Evolutionary conservation across 2,797 vertebrate species (phyloP).

Genomic region (Petrocephalus sullivani): DNA sequence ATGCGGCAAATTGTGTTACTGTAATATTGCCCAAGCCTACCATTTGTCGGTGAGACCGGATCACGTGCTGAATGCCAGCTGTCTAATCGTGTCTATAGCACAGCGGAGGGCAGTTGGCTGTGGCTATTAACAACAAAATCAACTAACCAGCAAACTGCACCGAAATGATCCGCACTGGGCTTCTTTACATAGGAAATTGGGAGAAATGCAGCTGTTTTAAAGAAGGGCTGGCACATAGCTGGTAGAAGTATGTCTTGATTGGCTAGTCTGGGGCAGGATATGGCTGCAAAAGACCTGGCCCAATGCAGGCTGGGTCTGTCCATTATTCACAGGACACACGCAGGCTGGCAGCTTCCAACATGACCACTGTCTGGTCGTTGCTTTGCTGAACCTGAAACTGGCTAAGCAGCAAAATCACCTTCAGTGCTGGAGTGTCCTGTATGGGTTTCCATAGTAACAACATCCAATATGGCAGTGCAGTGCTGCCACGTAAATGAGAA

Average conservation of each 20-base stretch:
- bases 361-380: background rate
- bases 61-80: background rate
- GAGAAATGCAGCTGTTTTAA: background rate
- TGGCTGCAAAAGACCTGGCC: background rate
- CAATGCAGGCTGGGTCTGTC: background rate
- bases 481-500: background rate
- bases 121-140: background rate
- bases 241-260: background rate
- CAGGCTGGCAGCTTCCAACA: background rate
- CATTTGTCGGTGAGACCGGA: background rate
- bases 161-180: background rate
- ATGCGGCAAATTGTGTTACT: background rate
- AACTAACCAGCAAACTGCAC: background rate
- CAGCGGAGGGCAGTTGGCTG: background rate
- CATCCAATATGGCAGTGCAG: background rate
- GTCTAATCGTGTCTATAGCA: background rate
- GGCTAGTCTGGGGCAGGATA: background rate
- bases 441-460: slow-evolving; percentile 4
- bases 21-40: background rate
- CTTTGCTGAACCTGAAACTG: background rate
- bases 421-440: background rate
- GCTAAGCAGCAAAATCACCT: background rate
- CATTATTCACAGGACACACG: background rate
- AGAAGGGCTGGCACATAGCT: background rate
- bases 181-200: background rate